Conservation (phyloP, 2,113 vertebrate genomes). For the Alectura lathami region DNA sequence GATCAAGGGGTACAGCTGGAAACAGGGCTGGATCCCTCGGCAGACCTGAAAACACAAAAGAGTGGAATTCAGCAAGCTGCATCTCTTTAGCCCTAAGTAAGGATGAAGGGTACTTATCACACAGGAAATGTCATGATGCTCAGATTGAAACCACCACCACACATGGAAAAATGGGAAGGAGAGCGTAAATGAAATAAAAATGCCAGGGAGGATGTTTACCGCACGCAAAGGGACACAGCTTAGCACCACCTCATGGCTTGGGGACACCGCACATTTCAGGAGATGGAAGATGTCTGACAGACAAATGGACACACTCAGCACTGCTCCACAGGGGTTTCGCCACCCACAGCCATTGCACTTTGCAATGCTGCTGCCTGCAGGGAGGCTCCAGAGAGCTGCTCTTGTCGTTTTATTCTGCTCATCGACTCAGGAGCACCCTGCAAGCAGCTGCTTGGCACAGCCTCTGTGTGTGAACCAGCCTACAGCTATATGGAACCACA, state of each 20-base stretch:
- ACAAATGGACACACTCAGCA: slow-evolving; percentile 25
- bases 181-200: slow-evolving; percentile 11
- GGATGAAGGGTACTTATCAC: background rate
- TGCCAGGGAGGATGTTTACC: slow-evolving; percentile 32
- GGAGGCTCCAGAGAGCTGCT: background rate
- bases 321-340: background rate
- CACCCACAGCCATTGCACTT: background rate
- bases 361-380: background rate
- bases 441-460: background rate
- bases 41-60: slow-evolving; percentile 72
- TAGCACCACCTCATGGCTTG: background rate
- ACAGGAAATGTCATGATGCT: background rate
- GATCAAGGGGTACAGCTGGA: slow-evolving; percentile 57
- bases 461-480: background rate
- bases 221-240: slow-evolving; percentile 32
- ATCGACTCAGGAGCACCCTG: background rate
- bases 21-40: slow-evolving; percentile 63
- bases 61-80: slow-evolving; percentile 27
- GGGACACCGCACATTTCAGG: slow-evolving; percentile 20
- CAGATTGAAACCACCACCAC: slow-evolving; percentile 49
- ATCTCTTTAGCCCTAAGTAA: background rate
- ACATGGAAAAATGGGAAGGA: slow-evolving; percentile 64
- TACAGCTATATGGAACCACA: background rate
- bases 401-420: background rate
- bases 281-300: slow-evolving; percentile 67